Conservation (phyloP, 1,140 invertebrate genomes). For the Pseudomyrmex concolor region DNA sequence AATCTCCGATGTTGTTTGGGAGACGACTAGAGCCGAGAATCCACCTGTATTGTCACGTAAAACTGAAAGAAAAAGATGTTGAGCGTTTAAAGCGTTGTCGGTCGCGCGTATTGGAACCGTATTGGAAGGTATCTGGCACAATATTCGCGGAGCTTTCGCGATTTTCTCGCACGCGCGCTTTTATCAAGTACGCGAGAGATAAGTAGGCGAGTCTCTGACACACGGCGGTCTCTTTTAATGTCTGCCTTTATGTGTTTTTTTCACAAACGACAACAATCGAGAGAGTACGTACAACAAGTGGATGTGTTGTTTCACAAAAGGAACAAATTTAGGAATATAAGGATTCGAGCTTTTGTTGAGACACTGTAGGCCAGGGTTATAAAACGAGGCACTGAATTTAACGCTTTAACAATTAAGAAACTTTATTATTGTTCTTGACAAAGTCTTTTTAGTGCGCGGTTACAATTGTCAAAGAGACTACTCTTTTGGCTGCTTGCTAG, state of each 20-base stretch:
- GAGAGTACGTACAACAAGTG: no score
- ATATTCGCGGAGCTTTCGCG: conserved; percentile 10
- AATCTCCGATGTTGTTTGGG: conserved; percentile 51
- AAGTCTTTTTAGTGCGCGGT: no score
- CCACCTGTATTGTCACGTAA: conserved; percentile 48
- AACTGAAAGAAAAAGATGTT: conserved; percentile 42
- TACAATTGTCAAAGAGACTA: no score
- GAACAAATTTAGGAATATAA: no score
- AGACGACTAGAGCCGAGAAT: conserved; percentile 52
- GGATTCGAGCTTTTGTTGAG: no score
- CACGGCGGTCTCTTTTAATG: not conserved
- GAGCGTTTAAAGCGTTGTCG: conserved; percentile 47
- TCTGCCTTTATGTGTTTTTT: not conserved
- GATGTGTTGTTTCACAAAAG: no score
- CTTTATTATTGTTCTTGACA: no score
- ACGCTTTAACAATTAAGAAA: no score
- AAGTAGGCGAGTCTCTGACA: not conserved
- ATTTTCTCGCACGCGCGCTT: conserved; percentile 22
- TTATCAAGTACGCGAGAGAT: conserved; percentile 1
- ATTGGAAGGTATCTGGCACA: conserved; percentile 9
- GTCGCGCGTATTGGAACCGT: conserved; percentile 3
- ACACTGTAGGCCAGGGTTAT: no score
- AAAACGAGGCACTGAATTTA: no score
- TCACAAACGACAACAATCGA: not conserved
- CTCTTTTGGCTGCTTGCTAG: no score